These are phyloP conservation scores for Ramphastos sulfuratus DNA, from an alignment of 2,113 vertebrate species.

Conservation along the genomic window DNA sequence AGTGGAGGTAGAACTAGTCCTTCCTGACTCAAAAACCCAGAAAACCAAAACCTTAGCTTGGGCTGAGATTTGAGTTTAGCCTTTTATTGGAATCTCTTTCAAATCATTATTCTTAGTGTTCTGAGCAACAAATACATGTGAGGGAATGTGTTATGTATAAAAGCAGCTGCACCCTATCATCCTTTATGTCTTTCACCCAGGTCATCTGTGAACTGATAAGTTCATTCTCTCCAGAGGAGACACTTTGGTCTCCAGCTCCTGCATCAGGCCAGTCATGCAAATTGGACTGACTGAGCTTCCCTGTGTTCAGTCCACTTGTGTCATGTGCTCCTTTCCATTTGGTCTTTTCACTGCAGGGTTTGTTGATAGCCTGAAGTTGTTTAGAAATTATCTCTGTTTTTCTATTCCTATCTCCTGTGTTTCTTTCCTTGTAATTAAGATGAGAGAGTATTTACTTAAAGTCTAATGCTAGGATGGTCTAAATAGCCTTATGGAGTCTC, in stretches of 20 bases:
- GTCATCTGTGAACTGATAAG: conserved; percentile 4
- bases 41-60: not conserved
- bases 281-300: not conserved
- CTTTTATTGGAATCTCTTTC: not conserved
- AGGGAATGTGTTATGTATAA: not conserved
- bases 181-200: conserved; percentile 8
- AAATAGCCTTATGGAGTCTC: not conserved
- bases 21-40: not conserved
- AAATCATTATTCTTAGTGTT: conserved; percentile 1
- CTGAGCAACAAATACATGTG: not conserved
- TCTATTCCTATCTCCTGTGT: not conserved
- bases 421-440: conserved; percentile 57
- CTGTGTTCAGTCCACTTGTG: conserved; percentile 6
- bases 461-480: conserved; percentile 3
- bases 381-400: conserved; percentile 26
- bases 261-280: not conserved
- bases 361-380: conserved; percentile 11
- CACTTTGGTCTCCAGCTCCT: conserved; percentile 6
- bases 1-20: not conserved
- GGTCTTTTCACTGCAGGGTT: conserved; percentile 13
- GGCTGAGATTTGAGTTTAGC: not conserved
- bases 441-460: not conserved
- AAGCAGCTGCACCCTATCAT: not conserved
- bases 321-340: not conserved
- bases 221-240: conserved; percentile 8